A percentile compares a stretch with the other conserved stretches of the same genome.
Conservation (phyloP, 2,113 vertebrate genomes). For the Petrocephalus zakoni region DNA sequence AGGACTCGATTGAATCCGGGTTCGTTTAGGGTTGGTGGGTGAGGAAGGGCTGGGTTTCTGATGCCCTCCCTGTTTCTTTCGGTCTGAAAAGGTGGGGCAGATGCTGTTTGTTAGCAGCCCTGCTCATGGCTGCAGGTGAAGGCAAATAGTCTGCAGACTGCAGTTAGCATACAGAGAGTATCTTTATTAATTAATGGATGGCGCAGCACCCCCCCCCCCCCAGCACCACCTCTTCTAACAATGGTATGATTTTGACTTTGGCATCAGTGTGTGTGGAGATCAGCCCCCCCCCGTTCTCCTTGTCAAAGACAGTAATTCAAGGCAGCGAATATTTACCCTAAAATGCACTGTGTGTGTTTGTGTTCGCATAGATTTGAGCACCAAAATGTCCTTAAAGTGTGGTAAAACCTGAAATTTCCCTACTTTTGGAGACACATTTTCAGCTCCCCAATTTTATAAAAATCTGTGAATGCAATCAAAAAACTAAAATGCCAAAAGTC, state of each 20-base stretch:
- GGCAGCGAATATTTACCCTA: neutral
- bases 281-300: neutral
- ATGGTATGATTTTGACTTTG: neutral
- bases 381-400: no score
- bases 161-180: neutral
- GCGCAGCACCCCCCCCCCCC: neutral
- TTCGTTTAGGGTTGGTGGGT: neutral
- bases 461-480: no score
- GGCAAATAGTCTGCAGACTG: neutral
- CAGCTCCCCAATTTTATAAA: no score
- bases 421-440: no score
- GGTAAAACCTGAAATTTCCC: no score
- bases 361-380: no score
- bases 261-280: neutral
- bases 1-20: neutral
- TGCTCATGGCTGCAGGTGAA: neutral
- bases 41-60: no score
- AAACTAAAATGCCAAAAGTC: no score
- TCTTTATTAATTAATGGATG: neutral
- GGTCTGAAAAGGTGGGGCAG: neutral
- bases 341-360: neutral
- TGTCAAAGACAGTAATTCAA: neutral
- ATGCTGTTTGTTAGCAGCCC: neutral
- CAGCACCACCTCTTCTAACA: neutral
- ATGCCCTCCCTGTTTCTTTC: neutral